Percentiles rank a stretch among this genome's conserved stretches.
Evolutionary conservation across 2,888 invertebrate genomes (phyloP).

Genomic region (Pammene aurita): DNA sequence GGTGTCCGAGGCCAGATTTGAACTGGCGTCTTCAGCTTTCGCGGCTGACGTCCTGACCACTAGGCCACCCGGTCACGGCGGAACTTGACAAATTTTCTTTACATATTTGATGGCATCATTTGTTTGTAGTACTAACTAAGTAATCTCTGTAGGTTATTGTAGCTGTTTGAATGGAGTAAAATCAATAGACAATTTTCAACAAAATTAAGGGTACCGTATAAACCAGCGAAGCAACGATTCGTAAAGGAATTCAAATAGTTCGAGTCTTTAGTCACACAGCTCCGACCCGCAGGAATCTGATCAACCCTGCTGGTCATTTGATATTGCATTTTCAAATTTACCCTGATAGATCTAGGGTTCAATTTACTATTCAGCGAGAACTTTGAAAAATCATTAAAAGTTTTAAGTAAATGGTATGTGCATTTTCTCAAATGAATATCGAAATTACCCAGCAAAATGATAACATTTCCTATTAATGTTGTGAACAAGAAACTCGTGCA

Average conservation of each 20-base stretch:
- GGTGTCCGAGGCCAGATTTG: no score
- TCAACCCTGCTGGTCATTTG: conserved; percentile 33
- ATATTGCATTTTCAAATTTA: conserved; percentile 26
- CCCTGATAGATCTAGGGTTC: conserved; percentile 11
- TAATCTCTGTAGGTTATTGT: not conserved
- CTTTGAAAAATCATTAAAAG: conserved; percentile 41
- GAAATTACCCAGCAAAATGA: not conserved
- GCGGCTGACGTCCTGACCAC: no score
- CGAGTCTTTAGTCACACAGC: conserved; percentile 63
- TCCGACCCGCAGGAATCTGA: conserved; percentile 44
- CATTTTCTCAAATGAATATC: not conserved
- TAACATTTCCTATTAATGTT: no score
- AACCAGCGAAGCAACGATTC: conserved; percentile 83
- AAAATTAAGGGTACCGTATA: conserved; percentile 82
- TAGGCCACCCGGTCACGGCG: no score
- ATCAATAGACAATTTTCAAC: conserved; percentile 77
- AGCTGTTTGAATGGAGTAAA: conserved; percentile 49
- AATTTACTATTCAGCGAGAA: not conserved
- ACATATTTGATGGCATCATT: no score
- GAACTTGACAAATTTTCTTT: no score
- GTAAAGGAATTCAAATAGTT: conserved; percentile 82
- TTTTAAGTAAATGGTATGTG: conserved; percentile 16
- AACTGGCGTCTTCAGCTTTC: no score
- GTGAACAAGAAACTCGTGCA: no score
- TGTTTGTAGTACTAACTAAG: not conserved